Evolutionary conservation across 2,113 vertebrate genomes (phyloP), one percentile per base, ranked within the genome.

Genomic region (Hypomesus transpacificus): DNA sequence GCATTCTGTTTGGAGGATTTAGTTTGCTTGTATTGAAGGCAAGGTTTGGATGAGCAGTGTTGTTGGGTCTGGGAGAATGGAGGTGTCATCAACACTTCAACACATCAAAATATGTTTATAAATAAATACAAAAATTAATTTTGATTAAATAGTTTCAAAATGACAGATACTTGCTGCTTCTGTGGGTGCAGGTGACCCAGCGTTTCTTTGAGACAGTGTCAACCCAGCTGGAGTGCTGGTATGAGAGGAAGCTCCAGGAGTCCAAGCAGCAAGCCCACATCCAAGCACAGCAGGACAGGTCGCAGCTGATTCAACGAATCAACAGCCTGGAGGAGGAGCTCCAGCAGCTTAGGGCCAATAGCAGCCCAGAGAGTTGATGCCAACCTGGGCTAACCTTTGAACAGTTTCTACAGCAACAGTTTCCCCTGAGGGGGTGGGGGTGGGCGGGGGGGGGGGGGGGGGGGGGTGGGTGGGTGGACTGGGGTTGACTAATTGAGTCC

Each of bases 201-300:
- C 93, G 90, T 64, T 97, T 96, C 83, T 96, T 97, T n/a, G 94
- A 96, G 84, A 93, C 94, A 0, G 94, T 98, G 34, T 94, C 39
- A 7, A 46, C 39, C 9, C 39, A 46, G 87, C 89, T 96, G 94
- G 96, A 97, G 83, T 92, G 91, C 67, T 97, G 96, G 96, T 97
- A 96, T 0, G 91, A 95, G 39, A 91, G 95, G 64, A 96, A 96
- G 88, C 90, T 96, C 16, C 87, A 90, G 59, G 94, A 95, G 85
- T 91, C 94, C 16, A 91, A 91, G 75, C 88, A 84, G 75, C 93
- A 95, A 80, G 92, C 92, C 0, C 92, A 90, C 69, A 85, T 93
- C 79, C 92, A 85, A 69, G 92, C 92, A 0, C 91, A 91, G 76
- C 89, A 92, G 66, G 95, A 96, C 82, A 92, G 92, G 80, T 88